A percentile compares a stretch with the other conserved stretches of the same genome.
Conservation (phyloP, 2,797 vertebrate species). For the Picus viridis region DNA sequence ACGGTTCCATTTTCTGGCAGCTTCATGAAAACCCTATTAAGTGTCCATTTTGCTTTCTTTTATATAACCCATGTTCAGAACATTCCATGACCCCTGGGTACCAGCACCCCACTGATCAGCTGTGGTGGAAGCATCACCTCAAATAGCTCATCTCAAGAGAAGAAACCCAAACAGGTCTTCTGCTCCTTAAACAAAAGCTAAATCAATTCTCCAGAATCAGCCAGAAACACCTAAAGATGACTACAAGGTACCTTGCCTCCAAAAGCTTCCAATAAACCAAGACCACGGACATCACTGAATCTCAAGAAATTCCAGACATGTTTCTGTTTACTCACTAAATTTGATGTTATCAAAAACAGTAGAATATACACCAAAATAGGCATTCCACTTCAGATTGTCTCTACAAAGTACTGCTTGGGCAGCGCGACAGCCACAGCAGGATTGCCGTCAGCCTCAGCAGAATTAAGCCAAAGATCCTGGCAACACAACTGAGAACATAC, state of each 20-base stretch:
- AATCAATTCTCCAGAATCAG: neutral
- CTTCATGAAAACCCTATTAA: neutral
- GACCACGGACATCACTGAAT: accelerated
- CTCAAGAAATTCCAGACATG: accelerated
- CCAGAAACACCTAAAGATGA: neutral
- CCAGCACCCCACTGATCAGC: accelerated
- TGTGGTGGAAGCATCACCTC: accelerated
- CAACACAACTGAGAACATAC: neutral
- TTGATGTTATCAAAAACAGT: neutral
- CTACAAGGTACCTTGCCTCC: neutral
- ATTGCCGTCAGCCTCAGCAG: neutral
- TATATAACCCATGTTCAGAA: accelerated
- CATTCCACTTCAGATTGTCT: neutral
- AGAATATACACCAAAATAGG: neutral
- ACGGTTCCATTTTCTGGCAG: neutral
- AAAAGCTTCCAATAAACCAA: neutral
- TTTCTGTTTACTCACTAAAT: neutral
- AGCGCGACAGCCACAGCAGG: neutral
- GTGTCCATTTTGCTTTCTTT: neutral
- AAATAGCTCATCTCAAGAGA: neutral
- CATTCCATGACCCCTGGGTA: neutral
- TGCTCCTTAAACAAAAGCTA: neutral
- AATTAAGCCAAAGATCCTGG: neutral
- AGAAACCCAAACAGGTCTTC: neutral
- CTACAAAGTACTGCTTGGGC: neutral